Evolutionary conservation across 2,113 vertebrate genomes (phyloP).

Genomic region (Meles meles): DNA sequence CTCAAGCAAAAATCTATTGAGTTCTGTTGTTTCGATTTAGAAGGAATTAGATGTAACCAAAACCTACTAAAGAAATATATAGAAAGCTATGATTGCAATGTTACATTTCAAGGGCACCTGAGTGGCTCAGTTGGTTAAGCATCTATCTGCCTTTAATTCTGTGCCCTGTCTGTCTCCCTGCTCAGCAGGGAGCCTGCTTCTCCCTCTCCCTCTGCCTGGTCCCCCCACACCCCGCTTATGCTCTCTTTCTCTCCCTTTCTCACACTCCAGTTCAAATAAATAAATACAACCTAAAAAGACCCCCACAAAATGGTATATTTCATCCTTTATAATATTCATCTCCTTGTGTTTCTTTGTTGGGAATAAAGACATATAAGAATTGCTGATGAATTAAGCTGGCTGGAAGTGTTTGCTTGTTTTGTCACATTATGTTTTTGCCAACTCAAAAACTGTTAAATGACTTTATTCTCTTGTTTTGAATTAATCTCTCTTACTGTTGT

Average conservation of each 20-base stretch:
- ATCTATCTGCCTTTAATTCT: background rate
- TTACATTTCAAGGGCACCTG: background rate
- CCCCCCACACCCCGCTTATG: background rate
- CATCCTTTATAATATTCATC: background rate
- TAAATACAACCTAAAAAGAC: background rate
- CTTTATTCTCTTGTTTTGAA: constrained; percentile 20
- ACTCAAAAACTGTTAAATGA: background rate
- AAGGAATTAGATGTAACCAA: background rate
- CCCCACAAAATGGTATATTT: background rate
- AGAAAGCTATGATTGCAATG: background rate
- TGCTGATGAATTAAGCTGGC: background rate
- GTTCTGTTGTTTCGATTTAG: background rate
- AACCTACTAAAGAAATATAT: background rate
- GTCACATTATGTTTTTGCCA: background rate
- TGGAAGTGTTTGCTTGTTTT: background rate
- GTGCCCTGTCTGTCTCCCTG: background rate
- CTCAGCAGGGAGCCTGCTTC: background rate
- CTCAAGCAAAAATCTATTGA: background rate
- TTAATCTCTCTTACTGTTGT: background rate
- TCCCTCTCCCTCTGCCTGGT: background rate
- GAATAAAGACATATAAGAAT: background rate
- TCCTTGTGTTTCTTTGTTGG: background rate
- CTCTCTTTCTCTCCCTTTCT: background rate
- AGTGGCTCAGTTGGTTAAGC: background rate
- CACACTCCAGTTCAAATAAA: background rate